phyloP scores from a whole-genome alignment of 2,888 invertebrate genomes.

The Eilema sororculum region DNA sequence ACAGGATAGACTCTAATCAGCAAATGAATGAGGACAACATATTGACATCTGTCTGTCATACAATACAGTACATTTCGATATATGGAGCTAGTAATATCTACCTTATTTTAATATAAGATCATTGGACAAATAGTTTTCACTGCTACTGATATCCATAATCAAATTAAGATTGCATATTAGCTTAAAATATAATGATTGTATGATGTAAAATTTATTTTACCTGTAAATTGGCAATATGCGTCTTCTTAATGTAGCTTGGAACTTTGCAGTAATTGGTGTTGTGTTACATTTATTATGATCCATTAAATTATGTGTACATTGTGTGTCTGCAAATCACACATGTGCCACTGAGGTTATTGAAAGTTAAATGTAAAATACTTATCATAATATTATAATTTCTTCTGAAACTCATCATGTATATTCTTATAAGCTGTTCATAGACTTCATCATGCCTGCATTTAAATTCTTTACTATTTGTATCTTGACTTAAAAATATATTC shows the following conservation, averaged over 20 bases:
- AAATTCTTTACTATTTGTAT: neutral
- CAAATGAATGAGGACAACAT: no score
- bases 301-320: neutral
- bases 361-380: neutral
- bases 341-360: neutral
- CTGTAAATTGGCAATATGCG: neutral
- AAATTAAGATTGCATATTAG: constrained; percentile 31
- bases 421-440: neutral
- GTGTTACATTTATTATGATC: neutral
- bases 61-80: neutral
- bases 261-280: neutral
- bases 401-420: neutral
- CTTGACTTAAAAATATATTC: neutral
- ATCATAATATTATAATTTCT: neutral
- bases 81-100: neutral
- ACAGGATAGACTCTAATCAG: neutral
- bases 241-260: neutral
- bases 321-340: neutral
- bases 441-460: constrained; percentile 1
- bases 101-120: neutral
- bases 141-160: constrained; percentile 27
- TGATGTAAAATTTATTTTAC: neutral
- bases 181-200: constrained; percentile 18
- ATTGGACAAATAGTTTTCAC: constrained; percentile 27
- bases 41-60: neutral